Evolutionary conservation across 2,113 vertebrate species (phyloP).

Genomic region (Motacilla alba): DNA sequence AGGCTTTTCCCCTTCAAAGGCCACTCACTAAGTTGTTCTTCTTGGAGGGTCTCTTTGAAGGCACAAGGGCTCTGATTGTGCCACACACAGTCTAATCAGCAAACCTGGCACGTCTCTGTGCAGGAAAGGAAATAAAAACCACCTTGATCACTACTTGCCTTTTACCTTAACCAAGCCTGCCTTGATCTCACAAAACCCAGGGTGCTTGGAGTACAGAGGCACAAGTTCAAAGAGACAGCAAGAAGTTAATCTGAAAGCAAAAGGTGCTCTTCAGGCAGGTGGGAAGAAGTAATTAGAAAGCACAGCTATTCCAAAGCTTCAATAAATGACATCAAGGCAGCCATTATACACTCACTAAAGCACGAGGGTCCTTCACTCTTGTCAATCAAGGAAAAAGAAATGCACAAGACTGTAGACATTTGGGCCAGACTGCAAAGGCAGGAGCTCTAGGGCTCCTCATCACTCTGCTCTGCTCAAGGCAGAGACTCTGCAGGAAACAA

Average conservation of each 20-base stretch:
- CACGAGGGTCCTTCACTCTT: background rate
- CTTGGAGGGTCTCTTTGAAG: background rate
- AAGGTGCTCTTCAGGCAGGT: conserved; percentile 28
- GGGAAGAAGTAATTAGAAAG: conserved; percentile 51
- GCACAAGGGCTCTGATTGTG: background rate
- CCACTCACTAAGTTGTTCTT: background rate
- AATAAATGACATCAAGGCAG: conserved; percentile 22
- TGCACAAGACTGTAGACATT: background rate
- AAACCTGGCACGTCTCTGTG: background rate
- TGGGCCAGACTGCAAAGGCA: background rate
- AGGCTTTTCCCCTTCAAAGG: background rate
- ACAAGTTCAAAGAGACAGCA: conserved; percentile 52
- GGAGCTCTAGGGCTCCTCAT: background rate
- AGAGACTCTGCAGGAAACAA: background rate
- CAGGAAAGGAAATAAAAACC: background rate
- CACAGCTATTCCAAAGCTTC: conserved; percentile 16
- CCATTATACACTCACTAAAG: conserved; percentile 15
- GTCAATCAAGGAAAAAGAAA: background rate
- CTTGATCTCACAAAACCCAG: conserved; percentile 38
- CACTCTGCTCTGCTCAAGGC: background rate
- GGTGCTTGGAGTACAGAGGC: conserved; percentile 14
- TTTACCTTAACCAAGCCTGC: conserved; percentile 5
- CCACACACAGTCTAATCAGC: background rate
- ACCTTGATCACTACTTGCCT: background rate
- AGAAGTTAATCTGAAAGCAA: conserved; percentile 56